Base-by-base conservation (phyloP, 2,888 invertebrate species). In the Leptinotarsa juncta region DNA sequence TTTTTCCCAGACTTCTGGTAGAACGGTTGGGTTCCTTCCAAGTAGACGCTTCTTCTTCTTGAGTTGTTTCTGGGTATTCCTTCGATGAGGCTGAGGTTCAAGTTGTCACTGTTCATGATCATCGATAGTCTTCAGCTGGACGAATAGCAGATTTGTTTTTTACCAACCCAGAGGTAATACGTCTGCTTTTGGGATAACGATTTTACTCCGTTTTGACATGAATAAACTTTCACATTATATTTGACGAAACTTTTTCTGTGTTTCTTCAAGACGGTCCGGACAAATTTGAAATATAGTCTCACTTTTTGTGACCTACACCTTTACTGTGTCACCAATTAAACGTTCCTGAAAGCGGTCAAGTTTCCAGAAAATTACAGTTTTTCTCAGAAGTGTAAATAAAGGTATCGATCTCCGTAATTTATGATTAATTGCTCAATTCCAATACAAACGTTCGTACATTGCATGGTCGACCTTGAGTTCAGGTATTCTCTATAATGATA, bases 21-120 rank as follows among this genome's bases (percentile, higher is more conserved):
- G 65, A 83, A 82, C 2, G 78, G 74, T 70, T 81, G 78, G 0
- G 84, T 82, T 62, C 86, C 83, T 67, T 85, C 86, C 26, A 87
- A 77, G 75, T 85, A 86, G 3, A 87, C 85, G 77, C 83, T 83
- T 67, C 82, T 80, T 72, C 77, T 77, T 62, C 78, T 73, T 4
- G 75, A 55, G n/a, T 50, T 65, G 16, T 72, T 71, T 23, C 48
- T 72, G 0, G 75, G 4, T 10, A 67, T 42, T 16, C 77, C 79
- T 20, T 81, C 81, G 15, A 82, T 73, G n/a, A 78, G 70, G 51
- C 72, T 78, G 5, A 81, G 51, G 18, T 69, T 78, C 4, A 79
- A 62, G 67, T 78, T 76, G 14, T 71, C 67, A 26, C 74, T 71
- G 62, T 80, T 81, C 81, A 81, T 82, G 62, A n/a, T 71, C 55